Base-by-base conservation (phyloP, 2,797 vertebrate genomes). In the Pristis pectinata region DNA sequence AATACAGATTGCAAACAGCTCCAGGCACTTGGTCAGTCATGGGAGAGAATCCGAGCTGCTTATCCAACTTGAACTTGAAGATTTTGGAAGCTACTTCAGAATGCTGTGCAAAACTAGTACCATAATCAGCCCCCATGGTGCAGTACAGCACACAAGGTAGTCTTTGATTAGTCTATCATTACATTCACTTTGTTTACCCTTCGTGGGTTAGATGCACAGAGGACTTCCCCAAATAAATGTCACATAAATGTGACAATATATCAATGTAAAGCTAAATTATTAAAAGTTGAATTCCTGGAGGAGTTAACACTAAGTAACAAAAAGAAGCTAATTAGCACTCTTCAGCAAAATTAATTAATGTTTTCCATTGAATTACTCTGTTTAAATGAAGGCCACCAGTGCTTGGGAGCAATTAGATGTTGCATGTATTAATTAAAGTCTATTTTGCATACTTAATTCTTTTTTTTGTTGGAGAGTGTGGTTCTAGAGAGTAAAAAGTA, bases 261-360 rank as follows among this genome's bases (percentile, higher is more conserved):
- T 74, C 70, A 93, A 74, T 93, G 67, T 74, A 74, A 93, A 93
- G 70, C 24, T 93, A 93, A 93, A 72, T 74, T 53, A 74, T 74
- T 74, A 93, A 93, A 93, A 93, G 41, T 74, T 53, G 64, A 93
- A 72, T 74, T 44, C 70, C 92, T 93, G 24, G 70, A 53, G 92
- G 92, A 74, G 27, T 93, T 53, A 72, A 74, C 41, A 93, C 41
- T 93, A 41, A 67, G 61, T 41, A 74, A 93, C 92, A 93, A 72
- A 67, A 61, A 41, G 89, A 96, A 94, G 96, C 67, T 93, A 96
- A 97, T 97, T 96, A 97, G 96, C 96, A 96, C 96, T 96, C 95
- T 95, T 97, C 95, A 95, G 96, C 67, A 94, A 96, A 96, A 95
- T 94, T 96, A 96, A 97, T 97, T 96, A 97, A 96, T 96, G 95